These are phyloP conservation scores for Molanna angustata DNA, from an alignment of 2,888 invertebrate genomes.

Conservation along the genomic window DNA sequence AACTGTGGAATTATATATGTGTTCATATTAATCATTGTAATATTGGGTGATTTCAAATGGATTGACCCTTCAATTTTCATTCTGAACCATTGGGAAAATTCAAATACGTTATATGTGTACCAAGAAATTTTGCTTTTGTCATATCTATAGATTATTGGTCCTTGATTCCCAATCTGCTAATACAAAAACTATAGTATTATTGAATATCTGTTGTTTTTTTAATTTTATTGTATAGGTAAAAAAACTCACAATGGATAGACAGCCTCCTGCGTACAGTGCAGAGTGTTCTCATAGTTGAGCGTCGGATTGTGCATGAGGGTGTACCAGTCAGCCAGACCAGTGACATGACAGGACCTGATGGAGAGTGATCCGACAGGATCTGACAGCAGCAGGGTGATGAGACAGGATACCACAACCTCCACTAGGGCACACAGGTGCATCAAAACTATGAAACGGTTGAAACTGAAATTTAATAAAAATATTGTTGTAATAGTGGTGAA, in stretches of 20 bases:
- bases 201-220: not conserved
- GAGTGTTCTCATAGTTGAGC: conserved; percentile 82
- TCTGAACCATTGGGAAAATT: too few species aligned
- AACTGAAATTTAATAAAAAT: conserved; percentile 48
- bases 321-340: conserved; percentile 92
- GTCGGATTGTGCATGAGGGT: conserved; percentile 91
- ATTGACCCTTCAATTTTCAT: too few species aligned
- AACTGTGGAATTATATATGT: too few species aligned
- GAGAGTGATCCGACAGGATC: conserved; percentile 77
- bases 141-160: too few species aligned
- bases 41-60: too few species aligned
- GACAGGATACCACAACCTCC: conserved; percentile 74
- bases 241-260: conserved; percentile 90
- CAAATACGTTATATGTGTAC: too few species aligned
- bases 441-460: conserved; percentile 70
- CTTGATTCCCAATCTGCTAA: too few species aligned
- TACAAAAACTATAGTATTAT: not conserved
- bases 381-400: conserved; percentile 74
- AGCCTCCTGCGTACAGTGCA: conserved; percentile 96
- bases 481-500: too few species aligned
- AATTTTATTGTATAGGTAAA: not conserved
- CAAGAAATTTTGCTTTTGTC: too few species aligned
- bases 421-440: conserved; percentile 80
- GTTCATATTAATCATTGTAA: too few species aligned
- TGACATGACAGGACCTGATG: conserved; percentile 75